A percentile compares a stretch with the other conserved stretches of the same genome.
Conservation (phyloP, 2,113 vertebrate species). For the Tichodroma muraria region DNA sequence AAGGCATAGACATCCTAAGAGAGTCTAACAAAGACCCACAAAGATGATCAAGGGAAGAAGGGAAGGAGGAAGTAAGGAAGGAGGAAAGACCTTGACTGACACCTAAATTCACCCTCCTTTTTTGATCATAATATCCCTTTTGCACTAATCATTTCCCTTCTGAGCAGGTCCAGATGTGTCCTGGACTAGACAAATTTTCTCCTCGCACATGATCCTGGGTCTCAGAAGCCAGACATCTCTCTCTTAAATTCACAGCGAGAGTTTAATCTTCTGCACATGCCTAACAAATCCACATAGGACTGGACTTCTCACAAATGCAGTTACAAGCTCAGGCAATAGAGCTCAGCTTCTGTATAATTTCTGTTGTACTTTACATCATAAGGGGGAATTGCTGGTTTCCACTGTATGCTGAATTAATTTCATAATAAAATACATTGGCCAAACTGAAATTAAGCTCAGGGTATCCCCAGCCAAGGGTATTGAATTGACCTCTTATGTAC, state of each 20-base stretch:
- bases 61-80: not conserved
- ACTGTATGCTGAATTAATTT: not conserved
- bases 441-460: not conserved
- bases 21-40: not conserved
- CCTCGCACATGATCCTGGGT: not conserved
- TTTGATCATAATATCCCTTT: not conserved
- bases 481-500: not conserved
- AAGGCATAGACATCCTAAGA: not conserved
- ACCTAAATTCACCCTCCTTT: not conserved
- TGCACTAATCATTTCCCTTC: not conserved
- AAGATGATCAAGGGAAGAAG: not conserved
- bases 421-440: not conserved
- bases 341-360: not conserved
- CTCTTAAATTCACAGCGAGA: not conserved
- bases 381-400: not conserved
- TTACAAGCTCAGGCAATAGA: fast-evolving
- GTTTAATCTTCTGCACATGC: not conserved
- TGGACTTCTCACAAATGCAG: not conserved
- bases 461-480: not conserved
- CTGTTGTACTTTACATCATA: not conserved
- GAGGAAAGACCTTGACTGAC: not conserved
- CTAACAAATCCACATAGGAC: not conserved
- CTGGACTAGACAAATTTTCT: not conserved
- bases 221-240: not conserved
- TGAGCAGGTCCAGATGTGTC: not conserved